Conservation (phyloP, 1,140 invertebrate genomes). For the Frieseomelitta varia region DNA sequence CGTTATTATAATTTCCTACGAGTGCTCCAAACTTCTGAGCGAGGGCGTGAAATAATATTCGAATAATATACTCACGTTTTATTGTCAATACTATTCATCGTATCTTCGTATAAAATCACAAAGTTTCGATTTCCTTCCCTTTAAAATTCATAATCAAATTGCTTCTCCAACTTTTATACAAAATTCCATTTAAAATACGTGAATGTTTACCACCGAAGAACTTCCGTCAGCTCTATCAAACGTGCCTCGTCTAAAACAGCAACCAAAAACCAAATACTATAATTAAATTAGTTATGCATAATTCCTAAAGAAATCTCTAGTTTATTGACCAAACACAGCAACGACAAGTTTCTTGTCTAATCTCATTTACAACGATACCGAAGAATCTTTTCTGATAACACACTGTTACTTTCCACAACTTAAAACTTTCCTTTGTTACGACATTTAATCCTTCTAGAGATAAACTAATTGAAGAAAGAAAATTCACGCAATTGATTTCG, state of each 20-base stretch:
- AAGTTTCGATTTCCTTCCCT: not conserved
- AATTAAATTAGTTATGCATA: not conserved
- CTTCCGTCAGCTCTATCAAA: not conserved
- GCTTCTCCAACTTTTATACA: not conserved
- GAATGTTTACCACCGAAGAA: not conserved
- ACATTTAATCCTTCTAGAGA: not conserved
- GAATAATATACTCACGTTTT: not conserved
- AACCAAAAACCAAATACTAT: not conserved
- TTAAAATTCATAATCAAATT: not conserved
- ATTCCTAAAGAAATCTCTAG: not conserved
- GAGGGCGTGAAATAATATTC: no score
- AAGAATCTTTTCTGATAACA: not conserved
- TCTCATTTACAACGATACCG: not conserved
- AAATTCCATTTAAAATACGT: not conserved
- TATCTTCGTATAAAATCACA: not conserved
- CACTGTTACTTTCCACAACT: not conserved
- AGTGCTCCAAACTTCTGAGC: no score
- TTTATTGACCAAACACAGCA: not conserved
- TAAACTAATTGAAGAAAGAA: no score
- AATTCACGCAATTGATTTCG: not conserved
- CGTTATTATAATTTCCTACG: no score
- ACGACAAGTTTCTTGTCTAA: not conserved
- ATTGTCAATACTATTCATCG: not conserved
- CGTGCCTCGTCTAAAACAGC: not conserved
- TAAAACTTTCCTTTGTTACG: not conserved